Conservation (phyloP, 2,113 vertebrate species). For the Nettapus auritus region DNA sequence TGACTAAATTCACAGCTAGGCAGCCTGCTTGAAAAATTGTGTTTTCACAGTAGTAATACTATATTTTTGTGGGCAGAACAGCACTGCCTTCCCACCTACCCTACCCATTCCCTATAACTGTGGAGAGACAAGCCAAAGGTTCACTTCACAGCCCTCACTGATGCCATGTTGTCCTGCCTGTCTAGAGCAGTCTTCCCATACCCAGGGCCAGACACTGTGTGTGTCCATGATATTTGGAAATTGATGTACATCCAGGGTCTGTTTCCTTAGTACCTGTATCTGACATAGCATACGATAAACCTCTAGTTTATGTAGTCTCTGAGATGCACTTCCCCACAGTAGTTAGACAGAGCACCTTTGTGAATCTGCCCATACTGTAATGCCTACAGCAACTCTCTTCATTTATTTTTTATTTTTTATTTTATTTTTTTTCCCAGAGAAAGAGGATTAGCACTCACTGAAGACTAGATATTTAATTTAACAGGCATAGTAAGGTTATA, state of each 20-base stretch:
- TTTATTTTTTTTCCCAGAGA: background rate
- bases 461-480: background rate
- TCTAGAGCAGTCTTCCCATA: background rate
- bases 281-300: background rate
- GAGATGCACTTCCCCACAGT: background rate
- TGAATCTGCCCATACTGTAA: background rate
- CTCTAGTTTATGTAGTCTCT: accelerated
- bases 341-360: background rate
- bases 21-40: background rate
- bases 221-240: background rate
- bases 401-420: background rate
- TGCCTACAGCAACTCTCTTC: background rate
- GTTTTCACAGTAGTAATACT: background rate
- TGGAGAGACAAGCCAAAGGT: background rate
- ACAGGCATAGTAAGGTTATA: background rate
- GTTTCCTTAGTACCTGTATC: background rate
- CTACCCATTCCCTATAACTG: background rate
- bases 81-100: accelerated
- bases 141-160: background rate
- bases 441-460: background rate
- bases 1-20: background rate
- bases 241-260: background rate
- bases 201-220: background rate
- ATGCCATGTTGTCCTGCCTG: accelerated
- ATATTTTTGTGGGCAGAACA: background rate